phyloP scores from a whole-genome alignment of 2,797 vertebrate genomes.

The Psittacula derbiana region DNA sequence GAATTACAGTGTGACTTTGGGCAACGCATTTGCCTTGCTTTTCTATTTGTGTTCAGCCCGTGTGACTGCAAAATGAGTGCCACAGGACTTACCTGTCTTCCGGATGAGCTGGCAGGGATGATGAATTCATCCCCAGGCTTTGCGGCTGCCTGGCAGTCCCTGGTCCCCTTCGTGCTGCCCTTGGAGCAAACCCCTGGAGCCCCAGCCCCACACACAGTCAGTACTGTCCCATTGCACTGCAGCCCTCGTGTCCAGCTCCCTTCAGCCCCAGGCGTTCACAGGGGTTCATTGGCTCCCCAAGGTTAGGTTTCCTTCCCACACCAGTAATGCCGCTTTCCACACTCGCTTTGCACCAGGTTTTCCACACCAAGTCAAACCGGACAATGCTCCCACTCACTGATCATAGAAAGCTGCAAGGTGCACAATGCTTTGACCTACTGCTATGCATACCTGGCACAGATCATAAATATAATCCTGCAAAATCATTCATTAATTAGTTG shows the following conservation, averaged over 20 bases:
- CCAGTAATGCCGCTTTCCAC: background rate
- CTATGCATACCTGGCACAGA: background rate
- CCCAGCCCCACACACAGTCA: fast-evolving
- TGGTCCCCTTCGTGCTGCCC: background rate
- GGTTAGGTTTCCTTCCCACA: background rate
- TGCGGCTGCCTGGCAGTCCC: background rate
- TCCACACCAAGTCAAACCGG: fast-evolving
- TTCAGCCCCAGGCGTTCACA: background rate
- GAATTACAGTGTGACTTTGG: background rate
- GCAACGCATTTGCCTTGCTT: background rate
- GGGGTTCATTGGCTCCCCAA: background rate
- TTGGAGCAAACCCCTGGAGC: background rate
- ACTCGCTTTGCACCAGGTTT: background rate
- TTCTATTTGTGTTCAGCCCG: background rate
- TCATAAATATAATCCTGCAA: background rate
- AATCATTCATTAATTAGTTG: background rate
- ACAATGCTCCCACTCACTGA: fast-evolving
- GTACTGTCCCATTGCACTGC: background rate
- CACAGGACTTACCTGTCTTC: background rate
- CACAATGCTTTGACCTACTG: fast-evolving
- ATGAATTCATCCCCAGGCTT: background rate
- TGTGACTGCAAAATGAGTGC: background rate
- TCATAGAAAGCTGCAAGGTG: background rate
- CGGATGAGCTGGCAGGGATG: background rate
- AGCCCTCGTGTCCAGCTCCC: background rate